Percentiles rank a stretch among this genome's conserved stretches.
Evolutionary conservation across 37 sponge, comb jelly and placozoan species (phyloP).

Genomic region (Dysidea cf. avara): DNA sequence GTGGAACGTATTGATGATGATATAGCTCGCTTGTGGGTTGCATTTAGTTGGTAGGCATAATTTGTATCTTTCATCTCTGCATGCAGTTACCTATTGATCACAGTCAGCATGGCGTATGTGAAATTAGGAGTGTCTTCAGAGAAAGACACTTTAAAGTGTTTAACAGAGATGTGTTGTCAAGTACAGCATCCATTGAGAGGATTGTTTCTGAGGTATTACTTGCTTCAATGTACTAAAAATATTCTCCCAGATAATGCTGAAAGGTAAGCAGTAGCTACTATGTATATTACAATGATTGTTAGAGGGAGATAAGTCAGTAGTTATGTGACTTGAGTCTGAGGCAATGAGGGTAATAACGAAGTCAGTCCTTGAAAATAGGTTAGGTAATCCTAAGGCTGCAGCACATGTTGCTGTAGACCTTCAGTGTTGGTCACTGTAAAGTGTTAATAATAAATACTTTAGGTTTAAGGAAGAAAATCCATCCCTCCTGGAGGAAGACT

Average conservation of each 20-base stretch:
- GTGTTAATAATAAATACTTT: too few species aligned
- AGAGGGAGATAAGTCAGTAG: slow-evolving; percentile 27
- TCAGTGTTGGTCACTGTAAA: too few species aligned
- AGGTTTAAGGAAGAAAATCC: too few species aligned
- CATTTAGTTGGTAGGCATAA: neutral
- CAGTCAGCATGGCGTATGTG: slow-evolving; percentile 94
- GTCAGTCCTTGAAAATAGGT: too few species aligned
- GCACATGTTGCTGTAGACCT: too few species aligned
- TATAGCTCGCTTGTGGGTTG: slow-evolving; percentile 88
- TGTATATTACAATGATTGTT: too few species aligned
- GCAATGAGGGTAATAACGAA: too few species aligned
- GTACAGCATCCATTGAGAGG: slow-evolving; percentile 98
- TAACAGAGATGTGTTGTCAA: slow-evolving; percentile 99
- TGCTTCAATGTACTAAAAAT: slow-evolving; percentile 92
- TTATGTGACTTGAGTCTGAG: too few species aligned
- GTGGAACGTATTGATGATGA: slow-evolving; percentile 98
- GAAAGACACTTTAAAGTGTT: slow-evolving; percentile 87
- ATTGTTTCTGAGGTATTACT: slow-evolving; percentile 94
- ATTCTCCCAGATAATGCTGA: slow-evolving; percentile 91
- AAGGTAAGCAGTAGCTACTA: too few species aligned
- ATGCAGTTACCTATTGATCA: slow-evolving; percentile 90
- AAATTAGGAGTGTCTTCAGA: slow-evolving; percentile 81
- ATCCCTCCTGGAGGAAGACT: too few species aligned
- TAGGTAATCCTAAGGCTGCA: too few species aligned
- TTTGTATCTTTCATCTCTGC: neutral